Evolutionary conservation across 2,888 invertebrate species (phyloP), one percentile per base, ranked within the genome.

Genomic region (Mactromeris polynyma): DNA sequence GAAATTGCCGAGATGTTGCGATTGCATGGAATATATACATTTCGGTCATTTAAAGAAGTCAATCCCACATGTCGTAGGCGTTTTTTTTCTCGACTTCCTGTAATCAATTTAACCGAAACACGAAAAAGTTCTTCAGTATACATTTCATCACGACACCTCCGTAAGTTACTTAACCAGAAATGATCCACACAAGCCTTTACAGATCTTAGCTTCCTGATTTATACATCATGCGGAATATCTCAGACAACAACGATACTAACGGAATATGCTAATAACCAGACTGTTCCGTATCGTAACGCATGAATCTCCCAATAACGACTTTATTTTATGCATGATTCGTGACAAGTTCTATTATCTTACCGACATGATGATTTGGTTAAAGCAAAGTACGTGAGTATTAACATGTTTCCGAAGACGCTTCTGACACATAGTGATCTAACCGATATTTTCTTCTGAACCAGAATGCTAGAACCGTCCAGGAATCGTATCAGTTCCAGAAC

Each of bases 191-290:
- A 46, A 46, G 46, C 46, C 46, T 46, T 46, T 9, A 46, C 46
- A n/a, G n/a, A n/a, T n/a, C n/a, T n/a, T n/a, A n/a, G n/a, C 51
- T 51, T 51, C 19, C 14, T 51, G n/a, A 26, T 64, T 19, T 21
- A 26, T 26, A 6, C 36, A 33, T 73, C 73, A 36, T 36, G 17
- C 73, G 19, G 31, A 36, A 73, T 73, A 33, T 73, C 33, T 19
- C 11, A 73, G 73, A 73, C 58, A n/a, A 58, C 26, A 26, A 58
- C 9, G 26, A 26, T 7, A n/a, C 58, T 58, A n/a, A 33, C 33
- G 19, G 73, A 33, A 73, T 73, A 73, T 73, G 73, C 73, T 73
- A 73, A 73, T 73, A 19, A 36, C 36, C 36, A 73, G 73, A 36
- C 36, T 33, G 33, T 73, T 36, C 73, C 73, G 73, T 73, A 73